Base-by-base conservation (phyloP, 2,113 vertebrate genomes). In the Ictalurus furcatus region DNA sequence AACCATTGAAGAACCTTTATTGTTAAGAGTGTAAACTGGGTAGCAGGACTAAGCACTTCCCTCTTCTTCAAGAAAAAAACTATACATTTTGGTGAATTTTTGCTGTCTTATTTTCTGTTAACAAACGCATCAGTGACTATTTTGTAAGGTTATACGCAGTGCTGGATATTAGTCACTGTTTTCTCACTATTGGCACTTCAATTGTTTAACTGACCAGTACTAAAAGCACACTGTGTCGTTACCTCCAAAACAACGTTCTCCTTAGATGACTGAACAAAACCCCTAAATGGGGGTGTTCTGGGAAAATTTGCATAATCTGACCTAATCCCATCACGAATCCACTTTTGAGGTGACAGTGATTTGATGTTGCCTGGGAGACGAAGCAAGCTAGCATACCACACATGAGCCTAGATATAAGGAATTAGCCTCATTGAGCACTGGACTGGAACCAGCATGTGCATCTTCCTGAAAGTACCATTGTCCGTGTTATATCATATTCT, bases 221-320 rank as follows among this genome's bases (percentile, higher is more conserved):
- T 61, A 40, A 61, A 81, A 40, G 11, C 34, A 61, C n/a, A 30
- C 30, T 56, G 78, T 81, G 16, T 30, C 19, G 40, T 19, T 34
- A 16, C n/a, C 13, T 59, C 44, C 0, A 59, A 74, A 86, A 74
- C 52, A 59, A 16, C 34, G 1, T 28, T 6, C 69, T 76, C 48
- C 21, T 59, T 54, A 59, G 56, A 44, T 40, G 6, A 59, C 69
- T 76, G 37, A n/a, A 44, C 71, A 44, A 12, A 67, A 21, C 23
- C 12, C 2, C 13, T 17, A 23, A 76, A 67, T 84, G 56, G 67
- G 67, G n/a, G 37, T 54, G 54, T 86, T 88, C 58, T 59, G 59
- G 59, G 12, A 52, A 52, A 86, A 92, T 90, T 85, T 84, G 73
- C 86, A 90, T 90, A 90, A 92, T 90, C 90, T 88, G 85, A 90